Evolutionary conservation across 2,113 vertebrate species (phyloP).

Genomic region (Sander vitreus): DNA sequence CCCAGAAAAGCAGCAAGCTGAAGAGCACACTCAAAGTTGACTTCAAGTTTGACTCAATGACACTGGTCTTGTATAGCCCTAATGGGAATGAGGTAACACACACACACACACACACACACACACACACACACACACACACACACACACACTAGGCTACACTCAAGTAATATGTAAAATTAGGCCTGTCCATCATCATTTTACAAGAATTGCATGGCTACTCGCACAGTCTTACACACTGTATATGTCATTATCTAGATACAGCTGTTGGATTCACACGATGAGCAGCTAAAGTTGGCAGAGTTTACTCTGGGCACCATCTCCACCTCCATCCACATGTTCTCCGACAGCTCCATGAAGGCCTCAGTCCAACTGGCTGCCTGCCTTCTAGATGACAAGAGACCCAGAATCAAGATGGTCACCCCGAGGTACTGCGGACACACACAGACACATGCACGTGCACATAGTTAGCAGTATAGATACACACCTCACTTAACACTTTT

Average conservation of each 20-base stretch:
- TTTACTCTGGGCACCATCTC: conserved; percentile 93
- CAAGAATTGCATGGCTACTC: not conserved
- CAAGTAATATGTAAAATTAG: not conserved
- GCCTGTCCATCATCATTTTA: not conserved
- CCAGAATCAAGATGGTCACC: conserved; percentile 89
- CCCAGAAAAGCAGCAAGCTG: conserved; percentile 84
- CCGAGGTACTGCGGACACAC: conserved; percentile 83
- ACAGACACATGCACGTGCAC: not conserved
- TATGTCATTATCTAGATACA: conserved; percentile 56
- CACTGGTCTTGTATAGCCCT: conserved; percentile 89
- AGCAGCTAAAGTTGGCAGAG: conserved; percentile 90
- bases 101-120: not conserved
- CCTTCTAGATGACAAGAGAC: conserved; percentile 94
- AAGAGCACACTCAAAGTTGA: conserved; percentile 91
- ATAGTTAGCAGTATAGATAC: not conserved
- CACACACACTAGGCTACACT: not conserved
- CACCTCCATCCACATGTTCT: conserved; percentile 90
- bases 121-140: not conserved
- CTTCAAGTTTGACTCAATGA: conserved; percentile 94
- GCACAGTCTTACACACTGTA: not conserved
- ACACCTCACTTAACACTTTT: not conserved
- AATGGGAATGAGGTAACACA: conserved; percentile 84
- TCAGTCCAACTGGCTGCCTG: conserved; percentile 90
- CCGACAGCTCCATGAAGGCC: conserved; percentile 91
- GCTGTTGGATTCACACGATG: conserved; percentile 85